Evolutionary conservation across 2,797 vertebrate genomes (phyloP), one percentile per base, ranked within the genome.

Genomic region (Anniella stebbinsi): DNA sequence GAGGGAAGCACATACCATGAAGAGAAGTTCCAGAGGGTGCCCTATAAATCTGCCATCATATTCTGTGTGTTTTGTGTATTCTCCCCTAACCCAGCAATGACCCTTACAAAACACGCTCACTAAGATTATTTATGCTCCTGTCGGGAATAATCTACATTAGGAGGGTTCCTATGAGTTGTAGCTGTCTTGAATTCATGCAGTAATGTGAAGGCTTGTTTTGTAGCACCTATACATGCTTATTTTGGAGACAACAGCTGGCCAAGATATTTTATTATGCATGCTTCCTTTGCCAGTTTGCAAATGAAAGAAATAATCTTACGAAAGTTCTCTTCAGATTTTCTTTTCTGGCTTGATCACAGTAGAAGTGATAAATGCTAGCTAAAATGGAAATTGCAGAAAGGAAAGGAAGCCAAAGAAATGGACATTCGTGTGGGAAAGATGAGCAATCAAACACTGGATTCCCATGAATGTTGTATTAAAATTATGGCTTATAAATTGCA

Each of bases 381-480:
- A 80, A 90, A 80, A 89, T 70, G 45, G 1, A 2, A 93, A 95
- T 84, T 72, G 80, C 89, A 77, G 77, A 15, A 75, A 86, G 76
- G 30, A 18, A 84, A 86, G 28, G 60, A 33, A 57, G 0, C 18
- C 5, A 30, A 87, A 0, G 76, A 82, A 92, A 72, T 89, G 88
- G 81, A 38, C 63, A 93, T 90, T 78, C 36, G 87, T 92, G 87
- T 8, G 48, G 73, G 91, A 93, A 93, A 84, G 69, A 88, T 66
- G 90, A 69, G 87, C 92, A 95, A 88, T 76, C 66, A 91, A 91
- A 67, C 78, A 89, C 92, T 93, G 78, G 28, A 41, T 12, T 13
- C 10, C 38, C 57, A 90, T 93, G 60, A 80, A 90, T 92, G 87
- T 85, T 92, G 87, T 73, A 81, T 89, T 92, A 87, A 90, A 93